phyloP scores from a whole-genome alignment of 2,113 vertebrate species.

The Terrapene triunguis region DNA sequence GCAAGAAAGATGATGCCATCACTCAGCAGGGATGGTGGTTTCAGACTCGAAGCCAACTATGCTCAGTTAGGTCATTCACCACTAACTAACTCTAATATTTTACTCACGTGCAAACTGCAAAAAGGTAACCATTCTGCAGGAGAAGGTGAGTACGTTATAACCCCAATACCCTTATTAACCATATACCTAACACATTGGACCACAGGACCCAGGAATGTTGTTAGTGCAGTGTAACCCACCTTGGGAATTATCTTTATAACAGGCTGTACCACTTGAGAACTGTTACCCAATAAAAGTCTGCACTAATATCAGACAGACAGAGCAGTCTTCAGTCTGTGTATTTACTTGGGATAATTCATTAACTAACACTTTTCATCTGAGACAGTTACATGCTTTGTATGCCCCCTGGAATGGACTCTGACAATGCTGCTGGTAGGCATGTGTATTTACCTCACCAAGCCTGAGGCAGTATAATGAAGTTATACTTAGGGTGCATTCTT shows the following conservation, averaged over 20 bases:
- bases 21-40: not conserved
- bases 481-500: conserved; percentile 68
- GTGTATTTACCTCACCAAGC: conserved; percentile 74
- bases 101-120: not conserved
- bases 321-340: conserved; percentile 72
- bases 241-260: conserved; percentile 30
- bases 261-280: conserved; percentile 67
- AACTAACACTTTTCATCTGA: conserved; percentile 76
- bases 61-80: not conserved
- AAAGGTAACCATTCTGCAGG: not conserved
- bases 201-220: conserved; percentile 54
- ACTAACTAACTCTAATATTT: not conserved
- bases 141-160: not conserved
- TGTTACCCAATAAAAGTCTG: conserved; percentile 75
- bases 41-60: not conserved
- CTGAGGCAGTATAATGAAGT: conserved; percentile 51
- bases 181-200: conserved; percentile 35
- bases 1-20: not conserved
- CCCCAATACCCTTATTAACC: conserved; percentile 5
- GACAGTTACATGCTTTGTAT: conserved; percentile 73
- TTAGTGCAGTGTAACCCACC: conserved; percentile 26
- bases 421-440: conserved; percentile 69
- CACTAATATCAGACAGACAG: conserved; percentile 64
- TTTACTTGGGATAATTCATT: conserved; percentile 73
- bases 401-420: conserved; percentile 69